Conservation (phyloP, 2,113 vertebrate species). For the Spermophilus dauricus region DNA sequence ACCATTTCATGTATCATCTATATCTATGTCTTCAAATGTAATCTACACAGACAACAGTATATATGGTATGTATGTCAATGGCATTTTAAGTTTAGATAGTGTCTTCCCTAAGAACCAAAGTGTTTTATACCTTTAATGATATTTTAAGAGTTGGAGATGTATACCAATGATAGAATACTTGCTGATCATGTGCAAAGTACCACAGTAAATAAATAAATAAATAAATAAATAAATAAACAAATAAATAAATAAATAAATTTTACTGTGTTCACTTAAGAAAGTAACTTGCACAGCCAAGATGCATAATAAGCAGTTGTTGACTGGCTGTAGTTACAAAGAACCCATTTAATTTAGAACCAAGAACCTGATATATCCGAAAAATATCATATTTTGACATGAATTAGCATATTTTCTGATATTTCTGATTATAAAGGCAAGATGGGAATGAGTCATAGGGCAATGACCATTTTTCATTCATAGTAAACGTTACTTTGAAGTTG, state of each 20-base stretch:
- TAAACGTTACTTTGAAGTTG: not conserved
- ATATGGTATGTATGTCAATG: not conserved
- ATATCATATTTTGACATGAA: not conserved
- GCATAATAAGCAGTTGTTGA: not conserved
- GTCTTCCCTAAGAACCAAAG: not conserved
- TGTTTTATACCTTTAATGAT: not conserved
- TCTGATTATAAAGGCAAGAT: slow-evolving; percentile 17
- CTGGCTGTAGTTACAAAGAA: not conserved
- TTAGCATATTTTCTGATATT: slow-evolving; percentile 52
- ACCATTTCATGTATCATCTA: not conserved
- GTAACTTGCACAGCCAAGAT: not conserved
- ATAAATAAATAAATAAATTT: not conserved
- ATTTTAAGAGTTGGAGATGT: too few species aligned
- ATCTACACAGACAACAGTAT: not conserved
- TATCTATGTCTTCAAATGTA: not conserved
- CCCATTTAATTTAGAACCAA: not conserved
- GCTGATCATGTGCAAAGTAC: too few species aligned
- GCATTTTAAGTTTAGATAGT: not conserved
- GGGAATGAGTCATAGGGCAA: not conserved
- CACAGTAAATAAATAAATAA: too few species aligned
- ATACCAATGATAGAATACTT: too few species aligned
- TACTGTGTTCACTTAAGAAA: not conserved
- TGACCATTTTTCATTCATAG: not conserved
- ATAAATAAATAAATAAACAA: too few species aligned
- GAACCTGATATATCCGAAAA: not conserved